Evolutionary conservation across 2,113 vertebrate species (phyloP).

Genomic region (Etheostoma spectabile): DNA sequence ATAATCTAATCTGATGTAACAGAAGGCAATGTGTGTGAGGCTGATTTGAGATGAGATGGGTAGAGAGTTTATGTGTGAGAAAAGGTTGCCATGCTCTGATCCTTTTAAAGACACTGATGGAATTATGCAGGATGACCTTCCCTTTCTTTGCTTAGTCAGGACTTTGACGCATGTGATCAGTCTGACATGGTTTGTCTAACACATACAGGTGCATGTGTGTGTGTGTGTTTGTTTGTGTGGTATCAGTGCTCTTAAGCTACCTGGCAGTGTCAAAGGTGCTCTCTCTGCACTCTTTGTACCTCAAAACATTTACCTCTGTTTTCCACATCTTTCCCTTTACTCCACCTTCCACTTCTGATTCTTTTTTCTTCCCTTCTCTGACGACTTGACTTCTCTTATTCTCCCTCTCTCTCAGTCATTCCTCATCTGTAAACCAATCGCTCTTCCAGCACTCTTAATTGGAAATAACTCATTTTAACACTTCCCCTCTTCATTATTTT

Average conservation of each 20-base stretch:
- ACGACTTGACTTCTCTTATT: not conserved
- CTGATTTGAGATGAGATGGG: conserved; percentile 31
- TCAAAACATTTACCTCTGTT: not conserved
- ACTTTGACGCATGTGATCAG: not conserved
- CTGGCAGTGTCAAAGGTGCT: conserved; percentile 36
- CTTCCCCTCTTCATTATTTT: conserved; percentile 54
- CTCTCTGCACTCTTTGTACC: not conserved
- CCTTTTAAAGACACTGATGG: conserved; percentile 25
- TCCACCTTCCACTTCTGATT: not conserved
- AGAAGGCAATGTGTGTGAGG: conserved; percentile 60
- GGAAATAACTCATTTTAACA: conserved; percentile 52
- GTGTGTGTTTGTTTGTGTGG: conserved; percentile 2
- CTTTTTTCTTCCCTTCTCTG: not conserved
- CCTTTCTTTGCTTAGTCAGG: conserved; percentile 17
- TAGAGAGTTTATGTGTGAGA: conserved; percentile 16
- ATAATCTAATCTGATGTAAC: conserved; percentile 79
- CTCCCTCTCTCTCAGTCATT: not conserved
- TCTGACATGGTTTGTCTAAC: not conserved
- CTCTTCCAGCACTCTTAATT: conserved; percentile 42
- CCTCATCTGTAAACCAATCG: conserved; percentile 1
- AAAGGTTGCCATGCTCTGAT: conserved; percentile 32
- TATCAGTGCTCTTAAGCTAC: conserved; percentile 30
- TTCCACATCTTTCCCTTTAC: not conserved
- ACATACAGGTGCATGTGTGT: not conserved
- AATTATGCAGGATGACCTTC: conserved; percentile 22